Percentiles rank a stretch among this genome's conserved stretches.
phyloP scores from a whole-genome alignment of 2,113 vertebrate species.

The Anthoscopus minutus region DNA sequence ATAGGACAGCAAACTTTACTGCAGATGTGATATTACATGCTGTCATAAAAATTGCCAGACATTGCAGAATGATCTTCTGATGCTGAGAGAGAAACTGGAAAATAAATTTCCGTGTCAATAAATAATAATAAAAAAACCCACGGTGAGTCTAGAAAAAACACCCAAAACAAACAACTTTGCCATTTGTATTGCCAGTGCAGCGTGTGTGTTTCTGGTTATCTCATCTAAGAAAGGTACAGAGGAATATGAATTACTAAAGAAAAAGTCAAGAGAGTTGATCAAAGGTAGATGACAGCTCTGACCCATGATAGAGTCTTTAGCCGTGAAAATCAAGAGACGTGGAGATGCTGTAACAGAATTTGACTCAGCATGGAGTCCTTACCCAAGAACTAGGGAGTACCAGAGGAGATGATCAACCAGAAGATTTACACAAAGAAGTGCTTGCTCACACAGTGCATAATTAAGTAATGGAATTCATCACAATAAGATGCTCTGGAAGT shows the following conservation, averaged over 20 bases:
- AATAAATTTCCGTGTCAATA: neutral
- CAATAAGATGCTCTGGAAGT: constrained; percentile 7
- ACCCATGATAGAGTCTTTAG: neutral
- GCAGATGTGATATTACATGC: neutral
- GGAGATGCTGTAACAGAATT: neutral
- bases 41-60: neutral
- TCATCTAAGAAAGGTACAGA: neutral
- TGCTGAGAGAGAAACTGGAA: neutral
- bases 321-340: neutral
- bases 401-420: neutral
- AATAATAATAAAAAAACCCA: neutral
- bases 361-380: neutral
- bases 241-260: neutral
- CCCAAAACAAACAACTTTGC: neutral
- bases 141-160: neutral
- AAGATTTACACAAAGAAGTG: constrained; percentile 14
- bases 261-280: neutral
- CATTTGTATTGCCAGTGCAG: neutral
- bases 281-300: neutral
- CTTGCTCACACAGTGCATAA: neutral
- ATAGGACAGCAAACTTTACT: neutral
- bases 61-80: neutral
- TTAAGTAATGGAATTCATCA: constrained; percentile 15
- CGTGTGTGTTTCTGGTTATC: neutral
- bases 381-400: neutral